Conservation (phyloP, 2,113 vertebrate species). For the Urocynchramus pylzowi region DNA sequence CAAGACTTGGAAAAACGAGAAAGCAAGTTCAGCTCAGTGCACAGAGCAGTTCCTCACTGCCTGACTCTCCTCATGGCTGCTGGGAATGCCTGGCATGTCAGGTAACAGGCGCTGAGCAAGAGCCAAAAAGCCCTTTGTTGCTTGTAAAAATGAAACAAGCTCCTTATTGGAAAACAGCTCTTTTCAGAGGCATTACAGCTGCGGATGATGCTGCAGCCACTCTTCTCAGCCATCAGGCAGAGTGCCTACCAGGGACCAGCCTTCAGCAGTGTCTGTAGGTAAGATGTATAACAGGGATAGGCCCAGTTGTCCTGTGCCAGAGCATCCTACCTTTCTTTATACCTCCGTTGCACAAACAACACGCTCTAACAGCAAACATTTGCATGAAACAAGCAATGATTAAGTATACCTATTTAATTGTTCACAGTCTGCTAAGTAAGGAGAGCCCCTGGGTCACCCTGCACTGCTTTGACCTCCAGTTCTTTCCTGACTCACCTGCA, state of each 20-base stretch:
- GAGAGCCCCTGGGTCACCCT: neutral
- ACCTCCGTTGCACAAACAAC: neutral
- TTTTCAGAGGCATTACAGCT: neutral
- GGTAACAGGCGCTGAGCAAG: neutral
- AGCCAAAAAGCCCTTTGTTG: neutral
- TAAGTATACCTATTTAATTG: neutral
- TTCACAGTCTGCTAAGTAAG: fast-evolving
- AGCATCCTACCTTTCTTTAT: neutral
- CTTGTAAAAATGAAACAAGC: neutral
- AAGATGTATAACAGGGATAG: neutral
- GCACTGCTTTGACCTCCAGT: neutral
- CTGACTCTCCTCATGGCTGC: neutral
- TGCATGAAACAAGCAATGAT: neutral
- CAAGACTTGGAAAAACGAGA: neutral
- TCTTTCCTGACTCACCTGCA: neutral
- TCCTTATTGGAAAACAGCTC: neutral
- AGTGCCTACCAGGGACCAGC: neutral
- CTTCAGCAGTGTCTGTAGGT: neutral
- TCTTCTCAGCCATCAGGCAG: neutral
- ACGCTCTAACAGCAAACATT: neutral
- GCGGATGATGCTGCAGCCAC: fast-evolving
- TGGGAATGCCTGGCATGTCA: neutral
- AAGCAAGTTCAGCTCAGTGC: neutral
- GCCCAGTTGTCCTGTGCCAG: neutral
- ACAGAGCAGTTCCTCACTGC: neutral